These are phyloP conservation scores for Drosophila sucinea DNA, from an alignment of 1,140 invertebrate genomes.

Conservation along the genomic window DNA sequence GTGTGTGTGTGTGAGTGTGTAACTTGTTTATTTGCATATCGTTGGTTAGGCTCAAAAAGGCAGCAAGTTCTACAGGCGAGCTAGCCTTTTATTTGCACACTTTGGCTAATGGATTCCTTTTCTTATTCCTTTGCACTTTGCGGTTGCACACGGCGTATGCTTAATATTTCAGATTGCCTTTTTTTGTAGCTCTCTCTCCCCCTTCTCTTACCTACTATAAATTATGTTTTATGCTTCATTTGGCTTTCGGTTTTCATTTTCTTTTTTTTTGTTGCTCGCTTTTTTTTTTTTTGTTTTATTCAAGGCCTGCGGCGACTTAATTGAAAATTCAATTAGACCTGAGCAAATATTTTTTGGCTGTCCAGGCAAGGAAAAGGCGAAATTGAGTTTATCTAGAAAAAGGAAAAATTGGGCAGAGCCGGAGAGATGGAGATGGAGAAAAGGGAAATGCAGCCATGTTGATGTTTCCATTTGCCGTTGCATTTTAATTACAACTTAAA, in stretches of 20 bases:
- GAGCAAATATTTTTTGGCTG: slow-evolving; percentile 75
- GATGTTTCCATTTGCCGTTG: slow-evolving; percentile 45
- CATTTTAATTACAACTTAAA: slow-evolving; percentile 82
- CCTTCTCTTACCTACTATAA: slow-evolving; percentile 13
- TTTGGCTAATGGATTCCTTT: slow-evolving; percentile 76
- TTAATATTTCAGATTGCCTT: slow-evolving; percentile 65
- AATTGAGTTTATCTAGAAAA: slow-evolving; percentile 81
- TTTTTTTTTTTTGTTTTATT: slow-evolving; percentile 20
- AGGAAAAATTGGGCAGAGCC: slow-evolving; percentile 3
- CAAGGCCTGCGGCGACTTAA: slow-evolving; percentile 59
- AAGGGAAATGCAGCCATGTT: slow-evolving; percentile 51
- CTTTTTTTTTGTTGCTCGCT: slow-evolving; percentile 33
- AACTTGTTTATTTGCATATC: slow-evolving; percentile 74
- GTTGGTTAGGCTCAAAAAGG: slow-evolving; percentile 66
- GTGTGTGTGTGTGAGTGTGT: slow-evolving; percentile 34
- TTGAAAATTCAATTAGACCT: slow-evolving; percentile 82
- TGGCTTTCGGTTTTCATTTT: slow-evolving; percentile 43
- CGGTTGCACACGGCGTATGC: slow-evolving; percentile 75
- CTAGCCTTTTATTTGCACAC: slow-evolving; percentile 69
- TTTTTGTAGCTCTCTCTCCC: background rate
- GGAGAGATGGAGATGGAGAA: background rate
- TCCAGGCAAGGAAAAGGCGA: slow-evolving; percentile 53
- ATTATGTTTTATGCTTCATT: slow-evolving; percentile 74
- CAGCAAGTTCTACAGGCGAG: slow-evolving; percentile 22
- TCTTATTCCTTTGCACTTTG: slow-evolving; percentile 45